Base-by-base conservation (phyloP, 1,140 invertebrate species). In the Adelges cooleyi region DNA sequence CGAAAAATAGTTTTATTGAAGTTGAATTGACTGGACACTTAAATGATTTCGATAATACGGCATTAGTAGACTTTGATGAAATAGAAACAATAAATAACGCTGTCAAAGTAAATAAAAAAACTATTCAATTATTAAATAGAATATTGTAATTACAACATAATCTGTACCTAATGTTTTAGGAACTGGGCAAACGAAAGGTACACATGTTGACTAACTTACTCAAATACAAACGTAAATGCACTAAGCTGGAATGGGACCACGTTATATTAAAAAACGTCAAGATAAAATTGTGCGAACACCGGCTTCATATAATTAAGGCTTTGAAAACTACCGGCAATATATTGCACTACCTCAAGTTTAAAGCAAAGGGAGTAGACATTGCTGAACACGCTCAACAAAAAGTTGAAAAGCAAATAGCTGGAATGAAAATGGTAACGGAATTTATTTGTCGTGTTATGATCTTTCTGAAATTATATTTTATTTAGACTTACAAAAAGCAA, bases 241-340 rank as follows among this genome's bases (percentile, higher is more conserved):
- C 8, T 20, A 15, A 46, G 3, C 33, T 62, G 20, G 44, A 48
- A 20, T 62, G 56, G 56, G 40, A 62, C 15, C 56, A 62, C 11
- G 9, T 5, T 0, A 29, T 62, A 18, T 1, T 62, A 29, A 48
- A 62, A 33, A 20, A 62, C 1, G 13, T 46, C 15, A 62, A 62
- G 33, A 48, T 62, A 8, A 20, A 22, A 44, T 29, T 62, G 25
- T 48, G 44, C 33, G 44, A 62, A 48, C 44, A 48, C 46, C 56
- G 56, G 44, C 33, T 29, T 22, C 25, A 62, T 33, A 11, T 62
- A n/a, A 62, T 62, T 20, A 62, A 17, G 4, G 18, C 42, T n/a
- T 46, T 62, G 56, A 62, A 62, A 33, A 17, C 46, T 22, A 62
- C 56, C 17, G 25, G 44, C 5, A 62, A 62, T 46, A 33, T 62